Evolutionary conservation across 2,113 vertebrate species (phyloP).

Genomic region (Phylloscopus trochilus): DNA sequence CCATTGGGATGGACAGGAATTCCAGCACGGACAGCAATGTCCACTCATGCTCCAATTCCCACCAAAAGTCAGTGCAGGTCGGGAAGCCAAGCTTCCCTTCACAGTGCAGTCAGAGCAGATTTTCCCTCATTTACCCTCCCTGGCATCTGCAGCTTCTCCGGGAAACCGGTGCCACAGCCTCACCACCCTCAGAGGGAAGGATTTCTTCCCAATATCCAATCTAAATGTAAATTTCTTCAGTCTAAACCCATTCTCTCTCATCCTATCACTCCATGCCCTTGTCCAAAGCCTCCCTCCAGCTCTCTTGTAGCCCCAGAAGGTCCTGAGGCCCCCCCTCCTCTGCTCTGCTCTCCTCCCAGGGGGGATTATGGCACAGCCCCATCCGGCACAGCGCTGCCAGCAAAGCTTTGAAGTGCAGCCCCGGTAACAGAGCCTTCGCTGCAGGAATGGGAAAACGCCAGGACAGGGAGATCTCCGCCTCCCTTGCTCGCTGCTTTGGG

Average conservation of each 20-base stretch:
- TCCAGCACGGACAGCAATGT: fast-evolving
- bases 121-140: background rate
- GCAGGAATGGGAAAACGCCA: background rate
- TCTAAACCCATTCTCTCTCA: background rate
- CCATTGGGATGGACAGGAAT: fast-evolving
- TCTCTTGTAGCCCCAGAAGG: background rate
- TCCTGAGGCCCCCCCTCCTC: fast-evolving
- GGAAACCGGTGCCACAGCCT: background rate
- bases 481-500: fast-evolving
- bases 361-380: background rate
- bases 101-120: fast-evolving
- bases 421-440: background rate
- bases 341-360: background rate
- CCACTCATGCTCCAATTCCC: fast-evolving
- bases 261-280: background rate
- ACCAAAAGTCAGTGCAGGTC: fast-evolving
- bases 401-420: background rate
- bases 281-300: background rate
- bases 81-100: background rate
- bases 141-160: background rate
- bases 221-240: background rate
- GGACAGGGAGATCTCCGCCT: background rate
- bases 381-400: background rate
- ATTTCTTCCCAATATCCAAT: background rate
- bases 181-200: background rate